Percentiles rank a stretch among this genome's conserved stretches.
Conservation (phyloP, 2,113 vertebrate species). For the Mola mola region DNA sequence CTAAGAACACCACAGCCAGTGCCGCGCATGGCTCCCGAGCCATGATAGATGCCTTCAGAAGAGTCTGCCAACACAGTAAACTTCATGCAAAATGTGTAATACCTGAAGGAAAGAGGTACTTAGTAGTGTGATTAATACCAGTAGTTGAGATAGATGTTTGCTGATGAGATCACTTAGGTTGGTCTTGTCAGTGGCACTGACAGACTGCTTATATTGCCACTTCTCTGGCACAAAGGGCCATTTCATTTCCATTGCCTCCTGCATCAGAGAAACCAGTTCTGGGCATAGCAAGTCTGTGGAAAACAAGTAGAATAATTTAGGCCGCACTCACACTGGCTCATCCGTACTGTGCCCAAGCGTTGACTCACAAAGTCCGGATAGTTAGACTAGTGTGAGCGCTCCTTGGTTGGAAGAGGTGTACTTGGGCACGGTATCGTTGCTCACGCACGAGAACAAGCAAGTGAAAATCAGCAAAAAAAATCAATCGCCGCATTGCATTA, state of each 20-base stretch:
- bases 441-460: no score
- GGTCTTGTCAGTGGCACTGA: conserved; percentile 87
- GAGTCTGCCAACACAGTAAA: conserved; percentile 70
- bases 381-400: no score
- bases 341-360: no score
- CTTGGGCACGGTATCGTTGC: no score
- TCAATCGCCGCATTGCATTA: background rate
- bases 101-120: background rate
- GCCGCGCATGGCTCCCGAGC: conserved; percentile 77
- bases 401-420: no score
- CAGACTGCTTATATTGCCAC: conserved; percentile 93
- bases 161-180: conserved; percentile 90
- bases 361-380: no score
- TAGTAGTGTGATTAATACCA: conserved; percentile 81
- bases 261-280: conserved; percentile 87
- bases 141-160: conserved; percentile 80
- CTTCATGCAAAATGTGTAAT: background rate
- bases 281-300: conserved; percentile 83
- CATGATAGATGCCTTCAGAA: conserved; percentile 84
- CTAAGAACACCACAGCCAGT: conserved; percentile 85
- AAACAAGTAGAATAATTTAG: no score
- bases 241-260: conserved; percentile 92
- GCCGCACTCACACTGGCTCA: no score
- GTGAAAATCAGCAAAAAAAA: no score
- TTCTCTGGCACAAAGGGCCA: conserved; percentile 97